A percentile compares a stretch with the other conserved stretches of the same genome.
Evolutionary conservation across 2,797 vertebrate species (phyloP).

Genomic region (Pangasius djambal): DNA sequence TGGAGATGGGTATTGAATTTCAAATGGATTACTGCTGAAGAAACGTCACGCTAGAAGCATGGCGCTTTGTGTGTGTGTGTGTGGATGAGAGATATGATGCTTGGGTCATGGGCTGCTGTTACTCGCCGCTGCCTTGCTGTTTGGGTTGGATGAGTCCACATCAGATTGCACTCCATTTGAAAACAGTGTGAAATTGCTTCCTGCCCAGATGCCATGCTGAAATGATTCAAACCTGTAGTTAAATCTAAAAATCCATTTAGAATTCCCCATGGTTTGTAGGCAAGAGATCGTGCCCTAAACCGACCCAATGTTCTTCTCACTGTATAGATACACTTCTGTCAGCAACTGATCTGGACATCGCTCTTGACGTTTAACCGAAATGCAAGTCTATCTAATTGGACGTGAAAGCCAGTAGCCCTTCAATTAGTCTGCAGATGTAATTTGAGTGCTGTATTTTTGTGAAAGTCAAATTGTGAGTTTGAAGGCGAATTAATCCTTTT

Average conservation of each 20-base stretch:
- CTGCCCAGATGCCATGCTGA: background rate
- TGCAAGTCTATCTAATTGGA: background rate
- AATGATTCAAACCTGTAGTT: background rate
- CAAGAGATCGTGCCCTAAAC: background rate
- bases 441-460: background rate
- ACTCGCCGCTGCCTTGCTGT: background rate
- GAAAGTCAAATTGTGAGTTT: background rate
- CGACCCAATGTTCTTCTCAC: background rate
- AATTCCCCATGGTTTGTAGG: background rate
- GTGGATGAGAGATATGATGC: background rate
- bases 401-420: background rate
- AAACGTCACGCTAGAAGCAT: background rate
- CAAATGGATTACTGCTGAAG: background rate
- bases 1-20: background rate
- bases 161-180: background rate
- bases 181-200: constrained; percentile 2
- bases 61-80: background rate
- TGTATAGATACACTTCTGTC: background rate
- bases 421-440: constrained; percentile 21
- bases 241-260: background rate
- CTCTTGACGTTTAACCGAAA: background rate
- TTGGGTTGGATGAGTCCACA: background rate
- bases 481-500: background rate
- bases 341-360: background rate
- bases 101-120: background rate